A percentile compares a stretch with the other conserved stretches of the same genome.
These are phyloP conservation scores for Drosophila mayaguana DNA, from an alignment of 2,888 invertebrate species.

Conservation along the genomic window DNA sequence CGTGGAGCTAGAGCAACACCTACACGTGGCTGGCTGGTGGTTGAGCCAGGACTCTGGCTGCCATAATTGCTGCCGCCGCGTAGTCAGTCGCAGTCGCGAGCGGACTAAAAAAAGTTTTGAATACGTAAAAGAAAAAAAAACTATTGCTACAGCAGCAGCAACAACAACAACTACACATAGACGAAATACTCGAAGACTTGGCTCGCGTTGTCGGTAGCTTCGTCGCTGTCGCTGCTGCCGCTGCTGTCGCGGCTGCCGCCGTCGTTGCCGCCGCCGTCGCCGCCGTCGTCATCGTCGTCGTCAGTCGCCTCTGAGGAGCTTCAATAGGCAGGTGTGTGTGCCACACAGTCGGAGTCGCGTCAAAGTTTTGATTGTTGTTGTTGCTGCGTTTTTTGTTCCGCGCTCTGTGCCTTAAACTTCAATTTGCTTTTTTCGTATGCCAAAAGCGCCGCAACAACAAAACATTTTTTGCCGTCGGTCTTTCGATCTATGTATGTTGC, in stretches of 20 bases:
- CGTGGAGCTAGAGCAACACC: constrained; percentile 26
- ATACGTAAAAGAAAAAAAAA: constrained; percentile 47
- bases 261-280: constrained; percentile 20
- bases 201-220: constrained; percentile 53
- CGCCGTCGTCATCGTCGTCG: constrained; percentile 67
- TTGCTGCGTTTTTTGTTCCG: constrained; percentile 19
- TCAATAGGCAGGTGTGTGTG: constrained; percentile 83
- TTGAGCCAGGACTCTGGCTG: constrained; percentile 56
- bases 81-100: constrained; percentile 64
- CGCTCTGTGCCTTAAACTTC: constrained; percentile 46
- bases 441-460: constrained; percentile 42
- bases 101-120: constrained; percentile 47
- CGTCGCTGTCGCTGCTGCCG: constrained; percentile 50
- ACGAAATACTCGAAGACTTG: constrained; percentile 77
- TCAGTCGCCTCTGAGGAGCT: constrained; percentile 85
- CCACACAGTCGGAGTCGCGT: constrained; percentile 65
- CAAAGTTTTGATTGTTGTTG: constrained; percentile 47
- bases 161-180: constrained; percentile 51
- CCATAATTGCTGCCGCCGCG: constrained; percentile 61
- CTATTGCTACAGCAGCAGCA: constrained; percentile 46
- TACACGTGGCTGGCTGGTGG: constrained; percentile 55
- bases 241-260: constrained; percentile 37
- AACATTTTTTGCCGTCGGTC: constrained; percentile 53
- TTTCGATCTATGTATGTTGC: constrained; percentile 13
- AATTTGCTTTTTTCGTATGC: constrained; percentile 33